Percentiles rank a stretch among this genome's conserved stretches.
phyloP scores from a whole-genome alignment of 1,140 invertebrate genomes.

The Harlomillsia oculata region DNA sequence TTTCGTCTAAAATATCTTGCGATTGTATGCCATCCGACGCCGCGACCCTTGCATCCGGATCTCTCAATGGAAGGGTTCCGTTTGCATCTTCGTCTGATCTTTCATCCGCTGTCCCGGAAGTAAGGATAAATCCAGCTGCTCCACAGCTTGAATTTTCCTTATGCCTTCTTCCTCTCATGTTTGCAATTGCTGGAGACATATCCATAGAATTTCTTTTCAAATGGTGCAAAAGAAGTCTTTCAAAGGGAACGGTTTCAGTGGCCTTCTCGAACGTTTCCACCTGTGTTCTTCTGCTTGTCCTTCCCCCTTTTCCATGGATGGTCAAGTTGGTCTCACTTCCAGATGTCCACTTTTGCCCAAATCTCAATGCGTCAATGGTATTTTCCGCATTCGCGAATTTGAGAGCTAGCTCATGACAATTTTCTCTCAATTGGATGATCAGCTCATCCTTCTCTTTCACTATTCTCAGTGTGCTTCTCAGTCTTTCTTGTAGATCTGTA shows the following conservation, averaged over 20 bases:
- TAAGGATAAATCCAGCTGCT: no score
- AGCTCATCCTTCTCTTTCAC: slow-evolving; percentile 5
- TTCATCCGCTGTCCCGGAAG: no score
- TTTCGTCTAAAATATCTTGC: neutral
- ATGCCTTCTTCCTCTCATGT: no score
- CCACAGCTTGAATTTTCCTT: no score
- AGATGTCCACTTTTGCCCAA: neutral
- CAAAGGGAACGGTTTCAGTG: no score
- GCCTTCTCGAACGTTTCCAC: no score
- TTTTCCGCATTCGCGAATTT: slow-evolving; percentile 12
- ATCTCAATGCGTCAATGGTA: slow-evolving; percentile 10
- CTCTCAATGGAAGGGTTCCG: neutral
- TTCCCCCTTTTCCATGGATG: neutral
- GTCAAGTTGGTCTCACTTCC: no score
- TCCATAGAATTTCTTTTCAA: no score
- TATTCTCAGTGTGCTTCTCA: slow-evolving; percentile 1
- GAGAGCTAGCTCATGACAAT: slow-evolving; percentile 1
- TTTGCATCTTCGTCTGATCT: no score
- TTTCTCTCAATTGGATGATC: slow-evolving; percentile 1
- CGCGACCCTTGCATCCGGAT: neutral
- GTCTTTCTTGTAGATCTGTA: neutral
- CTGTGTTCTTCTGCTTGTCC: no score
- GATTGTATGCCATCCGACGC: neutral
- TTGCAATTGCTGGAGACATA: no score
- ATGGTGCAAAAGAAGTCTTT: no score